These are phyloP conservation scores for Rotaria socialis DNA, from an alignment of 2,888 invertebrate genomes.

Conservation along the genomic window DNA sequence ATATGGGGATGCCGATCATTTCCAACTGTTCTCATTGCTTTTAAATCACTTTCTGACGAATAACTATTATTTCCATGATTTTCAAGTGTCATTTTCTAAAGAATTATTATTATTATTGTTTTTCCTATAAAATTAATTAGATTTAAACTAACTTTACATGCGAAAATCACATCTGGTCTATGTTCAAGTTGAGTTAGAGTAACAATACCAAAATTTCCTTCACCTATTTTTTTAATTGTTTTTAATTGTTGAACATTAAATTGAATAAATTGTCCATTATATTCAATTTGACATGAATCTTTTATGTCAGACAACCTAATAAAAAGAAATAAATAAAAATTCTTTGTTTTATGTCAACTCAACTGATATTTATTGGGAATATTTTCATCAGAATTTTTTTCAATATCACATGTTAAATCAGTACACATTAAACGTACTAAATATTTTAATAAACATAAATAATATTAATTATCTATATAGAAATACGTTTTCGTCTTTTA, in stretches of 20 bases:
- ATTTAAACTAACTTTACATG: neutral
- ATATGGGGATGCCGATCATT: neutral
- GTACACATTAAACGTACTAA: slow-evolving; percentile 8
- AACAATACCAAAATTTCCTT: neutral
- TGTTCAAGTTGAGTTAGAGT: neutral
- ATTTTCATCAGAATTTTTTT: neutral
- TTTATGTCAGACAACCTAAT: neutral
- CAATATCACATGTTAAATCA: neutral
- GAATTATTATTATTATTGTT: too few species aligned
- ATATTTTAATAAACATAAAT: neutral
- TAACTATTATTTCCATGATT: neutral
- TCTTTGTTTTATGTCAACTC: too few species aligned
- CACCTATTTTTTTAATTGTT: neutral
- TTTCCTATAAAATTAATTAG: too few species aligned
- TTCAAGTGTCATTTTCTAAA: neutral
- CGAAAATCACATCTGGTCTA: neutral
- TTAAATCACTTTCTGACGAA: slow-evolving; percentile 26
- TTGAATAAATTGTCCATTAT: neutral
- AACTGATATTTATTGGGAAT: neutral
- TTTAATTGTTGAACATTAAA: neutral
- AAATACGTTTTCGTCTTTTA: neutral
- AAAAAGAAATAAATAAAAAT: too few species aligned
- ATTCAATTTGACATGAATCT: neutral
- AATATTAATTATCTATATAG: neutral
- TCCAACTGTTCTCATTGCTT: slow-evolving; percentile 6